Conservation (phyloP, 2,113 vertebrate genomes). For the Lanius collurio region DNA sequence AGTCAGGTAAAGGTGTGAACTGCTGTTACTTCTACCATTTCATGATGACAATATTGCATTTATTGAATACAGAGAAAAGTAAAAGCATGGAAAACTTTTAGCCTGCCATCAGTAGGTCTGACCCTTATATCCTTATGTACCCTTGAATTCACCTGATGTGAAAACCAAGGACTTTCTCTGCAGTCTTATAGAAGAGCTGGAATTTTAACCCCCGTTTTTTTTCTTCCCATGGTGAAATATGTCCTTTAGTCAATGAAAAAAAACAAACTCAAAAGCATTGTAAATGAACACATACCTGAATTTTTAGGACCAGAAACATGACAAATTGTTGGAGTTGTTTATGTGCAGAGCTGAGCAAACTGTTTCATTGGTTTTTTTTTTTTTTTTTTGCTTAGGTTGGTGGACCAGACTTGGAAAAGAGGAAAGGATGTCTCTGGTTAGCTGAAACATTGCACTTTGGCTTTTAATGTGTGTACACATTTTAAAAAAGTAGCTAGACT, state of each 20-base stretch:
- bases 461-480: not conserved
- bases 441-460: not conserved
- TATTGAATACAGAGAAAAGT: not conserved
- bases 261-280: not conserved
- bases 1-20: not conserved
- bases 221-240: not conserved
- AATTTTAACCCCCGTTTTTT: not conserved
- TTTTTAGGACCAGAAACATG: not conserved
- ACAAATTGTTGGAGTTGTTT: not conserved
- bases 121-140: not conserved
- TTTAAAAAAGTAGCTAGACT: not conserved
- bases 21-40: not conserved
- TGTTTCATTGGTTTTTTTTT: accelerated
- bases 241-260: not conserved
- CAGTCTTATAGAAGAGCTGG: not conserved
- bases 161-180: not conserved
- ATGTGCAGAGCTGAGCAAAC: not conserved
- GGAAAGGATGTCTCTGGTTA: not conserved
- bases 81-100: not conserved
- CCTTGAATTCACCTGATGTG: not conserved
- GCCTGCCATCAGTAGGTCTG: not conserved
- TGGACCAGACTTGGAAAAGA: not conserved
- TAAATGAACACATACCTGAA: not conserved
- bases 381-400: not conserved
- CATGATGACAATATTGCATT: not conserved